Base-by-base conservation (phyloP, 2,113 vertebrate genomes). In the Syrrhaptes paradoxus region DNA sequence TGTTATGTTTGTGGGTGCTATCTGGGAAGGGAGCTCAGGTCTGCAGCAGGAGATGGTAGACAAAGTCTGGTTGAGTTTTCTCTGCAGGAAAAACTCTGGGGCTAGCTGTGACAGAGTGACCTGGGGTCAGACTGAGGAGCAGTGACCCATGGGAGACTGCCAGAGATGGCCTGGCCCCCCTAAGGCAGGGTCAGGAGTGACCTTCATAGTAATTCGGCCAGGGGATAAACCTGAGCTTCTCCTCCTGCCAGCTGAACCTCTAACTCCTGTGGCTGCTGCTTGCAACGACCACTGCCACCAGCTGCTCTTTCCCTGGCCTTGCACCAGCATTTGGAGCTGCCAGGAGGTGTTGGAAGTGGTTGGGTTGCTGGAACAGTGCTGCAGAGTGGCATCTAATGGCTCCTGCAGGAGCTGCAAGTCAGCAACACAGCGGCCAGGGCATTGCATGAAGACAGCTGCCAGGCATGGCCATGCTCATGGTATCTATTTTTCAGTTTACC, bases 381-480 rank as follows among this genome's bases (percentile, higher is more conserved):
- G 58, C 43, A 49, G 58, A 10, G 55, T 74, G 93, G 84, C 80
- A 85, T 45, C 85, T 65, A 38, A 78, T 0, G 38, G 52, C 0
- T 2, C 73, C 51, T 34, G 70, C 34, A 38, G 76, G 29, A 81
- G 61, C 78, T 83, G 75, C 82, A 57, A 11, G 28, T n/a, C 28
- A 24, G 58, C 3, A 4, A 20, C 58, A 10, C 32, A n/a, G 11
- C 12, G 36, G 31, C 20, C 18, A 18, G 8, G 6, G 31, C 19
- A 2, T 11, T 14, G 48, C 21, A 3, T 7, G 49, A 11, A 25
- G 61, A 4, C 34, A 13, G 58, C 54, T 45, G 63, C 49, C n/a
- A 29, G 63, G 73, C 76, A 7, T 4, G 2, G 38, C 59, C 7
- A 0, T 1, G 1, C 14, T 77, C 24, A 49, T 17, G 15, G 2